Conservation (phyloP, 2,797 vertebrate genomes). For the Botia almorhae region DNA sequence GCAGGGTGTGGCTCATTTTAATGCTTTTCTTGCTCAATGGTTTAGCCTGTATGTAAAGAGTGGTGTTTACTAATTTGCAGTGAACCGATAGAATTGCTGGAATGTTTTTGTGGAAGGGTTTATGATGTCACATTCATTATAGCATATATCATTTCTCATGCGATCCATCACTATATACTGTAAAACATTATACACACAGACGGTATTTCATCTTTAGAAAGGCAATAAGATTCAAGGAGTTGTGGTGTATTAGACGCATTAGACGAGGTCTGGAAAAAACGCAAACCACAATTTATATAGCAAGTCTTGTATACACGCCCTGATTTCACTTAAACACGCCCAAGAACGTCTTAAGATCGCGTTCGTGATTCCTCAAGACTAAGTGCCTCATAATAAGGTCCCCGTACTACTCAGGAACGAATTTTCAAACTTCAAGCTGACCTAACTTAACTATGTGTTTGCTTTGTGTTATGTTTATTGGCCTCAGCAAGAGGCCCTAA, state of each 20-base stretch:
- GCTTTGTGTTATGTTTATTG: slow-evolving; percentile 43
- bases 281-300: neutral
- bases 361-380: neutral
- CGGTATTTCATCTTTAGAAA: slow-evolving; percentile 26
- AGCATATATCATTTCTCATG: slow-evolving; percentile 8
- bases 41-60: slow-evolving; percentile 26
- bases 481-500: slow-evolving; percentile 33
- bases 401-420: slow-evolving; percentile 1
- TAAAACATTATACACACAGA: neutral
- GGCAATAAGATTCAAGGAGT: neutral
- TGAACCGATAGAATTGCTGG: neutral
- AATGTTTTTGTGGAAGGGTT: slow-evolving; percentile 9
- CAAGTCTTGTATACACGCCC: neutral
- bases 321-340: neutral
- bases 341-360: neutral
- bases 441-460: slow-evolving; percentile 34
- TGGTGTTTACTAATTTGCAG: slow-evolving; percentile 23
- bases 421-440: slow-evolving; percentile 17
- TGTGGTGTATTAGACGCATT: slow-evolving; percentile 24
- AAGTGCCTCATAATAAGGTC: neutral
- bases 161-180: slow-evolving; percentile 11
- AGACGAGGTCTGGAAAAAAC: neutral
- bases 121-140: slow-evolving; percentile 2
- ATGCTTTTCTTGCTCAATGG: slow-evolving; percentile 15
- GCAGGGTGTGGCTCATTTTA: neutral